phyloP scores from a whole-genome alignment of 2,113 vertebrate genomes.

The Hippopotamus amphibius region DNA sequence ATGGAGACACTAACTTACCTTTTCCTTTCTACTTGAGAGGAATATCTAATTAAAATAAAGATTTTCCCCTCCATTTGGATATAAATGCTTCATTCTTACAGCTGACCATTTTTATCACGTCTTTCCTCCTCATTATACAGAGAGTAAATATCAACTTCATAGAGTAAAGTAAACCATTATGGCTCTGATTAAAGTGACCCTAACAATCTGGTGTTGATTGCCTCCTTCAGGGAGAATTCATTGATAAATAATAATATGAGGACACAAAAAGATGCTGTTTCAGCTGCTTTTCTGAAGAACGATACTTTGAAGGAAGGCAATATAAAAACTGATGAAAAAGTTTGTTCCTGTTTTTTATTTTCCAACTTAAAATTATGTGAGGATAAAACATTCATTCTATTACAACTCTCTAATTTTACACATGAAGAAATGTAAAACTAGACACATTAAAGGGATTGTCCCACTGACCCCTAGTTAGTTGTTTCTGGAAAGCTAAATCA shows the following conservation, averaged over 20 bases:
- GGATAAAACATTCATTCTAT: not conserved
- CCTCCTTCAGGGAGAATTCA: slow-evolving; percentile 78
- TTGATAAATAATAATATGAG: slow-evolving; percentile 74
- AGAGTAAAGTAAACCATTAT: slow-evolving; percentile 70
- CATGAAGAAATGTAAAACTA: not conserved
- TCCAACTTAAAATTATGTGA: not conserved
- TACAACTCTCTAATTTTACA: not conserved
- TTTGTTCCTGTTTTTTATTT: slow-evolving; percentile 44
- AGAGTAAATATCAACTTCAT: slow-evolving; percentile 71
- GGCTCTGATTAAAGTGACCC: slow-evolving; percentile 81
- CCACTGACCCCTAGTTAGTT: not conserved
- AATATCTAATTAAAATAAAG: slow-evolving; percentile 76
- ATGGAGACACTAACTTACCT: slow-evolving; percentile 60
- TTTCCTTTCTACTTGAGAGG: slow-evolving; percentile 61
- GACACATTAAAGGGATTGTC: not conserved
- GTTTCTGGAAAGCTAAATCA: not conserved
- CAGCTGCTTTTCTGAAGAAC: slow-evolving; percentile 57
- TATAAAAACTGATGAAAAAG: slow-evolving; percentile 66
- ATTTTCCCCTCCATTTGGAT: slow-evolving; percentile 2
- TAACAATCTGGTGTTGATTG: slow-evolving; percentile 71
- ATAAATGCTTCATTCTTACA: slow-evolving; percentile 75
- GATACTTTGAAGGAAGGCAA: slow-evolving; percentile 25
- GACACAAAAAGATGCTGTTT: slow-evolving; percentile 65
- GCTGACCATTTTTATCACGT: slow-evolving; percentile 76
- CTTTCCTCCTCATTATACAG: slow-evolving; percentile 62